These are phyloP conservation scores for Megalops cyprinoides DNA, from an alignment of 2,797 vertebrate genomes.

Conservation along the genomic window DNA sequence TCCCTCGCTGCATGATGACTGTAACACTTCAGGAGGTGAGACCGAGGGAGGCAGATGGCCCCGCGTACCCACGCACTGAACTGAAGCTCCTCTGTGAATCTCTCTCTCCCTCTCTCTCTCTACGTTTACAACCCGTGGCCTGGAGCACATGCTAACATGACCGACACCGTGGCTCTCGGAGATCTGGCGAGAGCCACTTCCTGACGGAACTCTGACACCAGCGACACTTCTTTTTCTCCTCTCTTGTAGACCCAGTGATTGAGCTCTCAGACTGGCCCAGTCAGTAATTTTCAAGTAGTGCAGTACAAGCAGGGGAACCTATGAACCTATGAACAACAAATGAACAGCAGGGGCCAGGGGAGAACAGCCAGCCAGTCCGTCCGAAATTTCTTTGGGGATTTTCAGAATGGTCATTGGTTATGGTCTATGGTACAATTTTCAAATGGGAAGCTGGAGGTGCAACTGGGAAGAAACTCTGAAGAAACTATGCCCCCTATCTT, in stretches of 20 bases:
- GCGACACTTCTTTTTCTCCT: slow-evolving; percentile 5
- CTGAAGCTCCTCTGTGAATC: slow-evolving; percentile 50
- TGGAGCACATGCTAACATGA: slow-evolving; percentile 16
- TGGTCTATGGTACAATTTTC: too few species aligned
- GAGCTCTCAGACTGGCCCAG: neutral
- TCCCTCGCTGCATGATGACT: slow-evolving; percentile 71
- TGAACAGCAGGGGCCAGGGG: neutral
- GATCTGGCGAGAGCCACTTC: neutral
- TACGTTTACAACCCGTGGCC: slow-evolving; percentile 36
- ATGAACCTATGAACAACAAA: neutral
- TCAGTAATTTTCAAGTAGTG: neutral
- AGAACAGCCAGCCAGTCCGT: neutral
- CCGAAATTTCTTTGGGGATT: neutral
- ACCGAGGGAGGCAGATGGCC: slow-evolving; percentile 52
- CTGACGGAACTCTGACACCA: slow-evolving; percentile 9
- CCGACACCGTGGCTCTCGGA: too few species aligned
- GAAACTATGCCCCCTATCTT: too few species aligned
- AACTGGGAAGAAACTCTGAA: neutral
- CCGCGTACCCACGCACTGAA: slow-evolving; percentile 5
- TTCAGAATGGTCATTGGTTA: too few species aligned
- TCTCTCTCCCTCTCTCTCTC: slow-evolving; percentile 30
- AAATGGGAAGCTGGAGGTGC: neutral
- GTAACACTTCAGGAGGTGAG: slow-evolving; percentile 55
- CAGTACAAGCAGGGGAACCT: neutral
- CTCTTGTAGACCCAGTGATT: neutral